Conservation (phyloP, 2,113 vertebrate genomes). For the Rousettus leschenaultii region DNA sequence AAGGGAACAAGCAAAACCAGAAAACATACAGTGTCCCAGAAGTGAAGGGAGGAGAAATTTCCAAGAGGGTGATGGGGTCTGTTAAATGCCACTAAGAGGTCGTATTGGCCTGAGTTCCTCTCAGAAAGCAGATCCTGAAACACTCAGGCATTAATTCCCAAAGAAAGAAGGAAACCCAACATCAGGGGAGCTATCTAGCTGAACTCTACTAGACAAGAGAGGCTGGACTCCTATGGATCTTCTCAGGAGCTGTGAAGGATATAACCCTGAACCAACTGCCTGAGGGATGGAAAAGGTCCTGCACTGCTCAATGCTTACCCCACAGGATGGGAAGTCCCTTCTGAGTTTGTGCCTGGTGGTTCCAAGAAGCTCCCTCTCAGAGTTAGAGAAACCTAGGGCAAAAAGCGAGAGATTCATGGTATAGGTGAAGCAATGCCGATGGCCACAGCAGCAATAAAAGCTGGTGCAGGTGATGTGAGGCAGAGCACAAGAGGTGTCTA, state of each 20-base stretch:
- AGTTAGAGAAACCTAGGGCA: neutral
- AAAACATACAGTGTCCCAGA: neutral
- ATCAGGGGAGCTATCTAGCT: neutral
- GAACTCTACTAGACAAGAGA: neutral
- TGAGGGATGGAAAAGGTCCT: neutral
- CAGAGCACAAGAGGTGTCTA: neutral
- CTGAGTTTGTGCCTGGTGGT: neutral
- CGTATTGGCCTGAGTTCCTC: neutral
- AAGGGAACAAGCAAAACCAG: neutral
- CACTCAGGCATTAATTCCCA: neutral
- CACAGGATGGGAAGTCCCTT: neutral
- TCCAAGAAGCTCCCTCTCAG: neutral
- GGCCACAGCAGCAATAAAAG: neutral
- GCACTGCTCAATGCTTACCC: too few species aligned
- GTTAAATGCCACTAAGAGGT: neutral
- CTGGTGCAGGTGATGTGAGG: too few species aligned
- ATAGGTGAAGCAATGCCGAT: neutral
- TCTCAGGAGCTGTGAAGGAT: neutral
- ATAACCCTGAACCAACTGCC: neutral
- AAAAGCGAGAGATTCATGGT: neutral
- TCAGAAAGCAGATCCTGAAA: neutral
- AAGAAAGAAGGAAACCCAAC: neutral
- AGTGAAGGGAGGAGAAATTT: neutral
- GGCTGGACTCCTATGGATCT: neutral
- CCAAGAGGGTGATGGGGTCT: neutral